These are phyloP conservation scores for Pomatostomus ruficeps DNA, from an alignment of 2,113 vertebrate genomes.

Conservation along the genomic window DNA sequence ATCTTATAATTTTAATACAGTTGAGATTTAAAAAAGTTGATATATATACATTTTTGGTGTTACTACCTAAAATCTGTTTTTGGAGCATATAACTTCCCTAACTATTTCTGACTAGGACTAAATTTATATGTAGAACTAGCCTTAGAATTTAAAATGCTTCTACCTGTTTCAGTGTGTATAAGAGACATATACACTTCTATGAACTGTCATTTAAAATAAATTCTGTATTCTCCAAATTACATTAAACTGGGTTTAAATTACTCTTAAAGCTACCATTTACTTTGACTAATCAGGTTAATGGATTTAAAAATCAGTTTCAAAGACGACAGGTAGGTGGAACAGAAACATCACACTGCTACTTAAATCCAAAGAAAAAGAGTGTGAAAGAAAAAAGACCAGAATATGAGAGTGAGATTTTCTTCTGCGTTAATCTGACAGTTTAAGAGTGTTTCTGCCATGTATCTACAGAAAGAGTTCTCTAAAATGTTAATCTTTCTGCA, in stretches of 20 bases:
- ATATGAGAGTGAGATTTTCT: not conserved
- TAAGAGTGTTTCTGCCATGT: not conserved
- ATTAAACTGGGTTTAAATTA: not conserved
- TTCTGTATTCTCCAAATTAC: not conserved
- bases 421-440: not conserved
- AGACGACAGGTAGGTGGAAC: not conserved
- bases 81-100: not conserved
- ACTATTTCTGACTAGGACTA: not conserved
- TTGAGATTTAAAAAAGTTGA: not conserved
- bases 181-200: not conserved
- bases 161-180: not conserved
- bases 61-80: not conserved
- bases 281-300: conserved; percentile 33
- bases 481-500: not conserved
- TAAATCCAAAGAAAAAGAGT: not conserved
- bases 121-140: not conserved
- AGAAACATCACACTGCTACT: not conserved
- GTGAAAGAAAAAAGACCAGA: not conserved
- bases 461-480: not conserved
- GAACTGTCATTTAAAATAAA: not conserved
- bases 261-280: not conserved
- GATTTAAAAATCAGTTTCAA: not conserved
- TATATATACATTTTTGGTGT: not conserved
- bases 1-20: not conserved
- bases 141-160: not conserved